A percentile compares a stretch with the other conserved stretches of the same genome.
Conservation (phyloP, 1,140 invertebrate species). For the Coelopa frigida region DNA sequence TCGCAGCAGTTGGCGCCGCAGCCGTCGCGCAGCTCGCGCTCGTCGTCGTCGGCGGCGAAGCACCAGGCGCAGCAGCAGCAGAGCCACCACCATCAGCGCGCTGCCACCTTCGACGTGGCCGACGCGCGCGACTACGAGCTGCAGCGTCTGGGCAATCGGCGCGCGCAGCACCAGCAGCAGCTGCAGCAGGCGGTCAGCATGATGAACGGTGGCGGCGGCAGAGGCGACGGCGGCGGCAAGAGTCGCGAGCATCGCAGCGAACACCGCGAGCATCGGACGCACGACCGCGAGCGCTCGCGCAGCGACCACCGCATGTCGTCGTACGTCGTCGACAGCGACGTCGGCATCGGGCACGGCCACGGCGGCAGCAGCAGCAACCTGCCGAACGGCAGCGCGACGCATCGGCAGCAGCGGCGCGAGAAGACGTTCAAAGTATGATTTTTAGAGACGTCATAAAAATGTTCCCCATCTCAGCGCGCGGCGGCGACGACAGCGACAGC, state of each 20-base stretch:
- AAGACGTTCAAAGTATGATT: constrained; percentile 46
- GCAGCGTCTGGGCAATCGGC: constrained; percentile 34
- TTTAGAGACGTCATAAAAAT: constrained; percentile 47
- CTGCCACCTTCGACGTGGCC: constrained; percentile 37
- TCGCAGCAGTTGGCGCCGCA: not conserved
- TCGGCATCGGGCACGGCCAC: not conserved
- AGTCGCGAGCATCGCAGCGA: constrained; percentile 13
- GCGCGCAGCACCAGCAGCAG: constrained; percentile 21
- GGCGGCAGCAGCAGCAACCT: constrained; percentile 4
- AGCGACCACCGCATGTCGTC: constrained; percentile 40
- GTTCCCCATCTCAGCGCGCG: constrained; percentile 23
- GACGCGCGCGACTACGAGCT: constrained; percentile 39
- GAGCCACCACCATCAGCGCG: constrained; percentile 27
- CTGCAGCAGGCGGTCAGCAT: constrained; percentile 29
- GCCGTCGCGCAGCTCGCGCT: not conserved
- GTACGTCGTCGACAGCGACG: constrained; percentile 31
- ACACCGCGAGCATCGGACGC: constrained; percentile 30
- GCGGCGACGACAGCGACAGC: constrained; percentile 1
- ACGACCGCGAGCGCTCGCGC: constrained; percentile 35
- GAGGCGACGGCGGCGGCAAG: constrained; percentile 1
- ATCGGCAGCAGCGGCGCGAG: constrained; percentile 38
- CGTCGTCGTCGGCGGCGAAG: too few relatives aligned
- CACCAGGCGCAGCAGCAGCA: constrained; percentile 8
- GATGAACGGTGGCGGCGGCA: constrained; percentile 13
- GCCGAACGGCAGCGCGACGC: constrained; percentile 1